Evolutionary conservation across 2,113 vertebrate species (phyloP), one percentile per base, ranked within the genome.

Genomic region (Struthidea cinerea): DNA sequence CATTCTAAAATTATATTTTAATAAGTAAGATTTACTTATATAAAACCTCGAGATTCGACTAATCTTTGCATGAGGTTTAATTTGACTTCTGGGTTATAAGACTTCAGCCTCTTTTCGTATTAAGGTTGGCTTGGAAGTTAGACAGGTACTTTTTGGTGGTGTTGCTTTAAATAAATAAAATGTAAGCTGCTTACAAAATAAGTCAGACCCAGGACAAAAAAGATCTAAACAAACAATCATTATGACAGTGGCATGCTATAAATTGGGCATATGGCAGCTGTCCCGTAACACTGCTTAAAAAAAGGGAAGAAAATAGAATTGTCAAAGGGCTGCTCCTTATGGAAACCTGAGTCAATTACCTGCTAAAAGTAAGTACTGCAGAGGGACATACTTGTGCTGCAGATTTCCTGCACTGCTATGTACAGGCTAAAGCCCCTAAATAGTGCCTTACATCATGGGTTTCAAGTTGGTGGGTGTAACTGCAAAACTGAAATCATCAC

Each of bases 401-500:
- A 77, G 64, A 84, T 71, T 94, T 75, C 32, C 47, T 63, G 53
- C 69, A 8, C 17, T 47, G 35, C 50, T 39, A 7, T 6, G 46
- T 57, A 53, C 63, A 69, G 78, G 60, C 49, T 33, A 50, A 84
- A 67, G 27, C 24, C 49, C 60, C 59, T 70, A 74, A 92, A 96
- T 44, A 94, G 64, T n/a, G 44, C 46, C 32, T 95, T 81, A 77
- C 22, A 1, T 85, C 82, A 93, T 35, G 33, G 28, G 32, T 28
- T 89, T 70, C 64, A 33, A 27, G 50, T 49, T 47, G 71, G 93
- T 95, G 80, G 86, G 76, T 71, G 86, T 63, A 89, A 52, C 86
- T 64, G 90, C 68, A 90, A 89, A 84, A 76, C 37, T 59, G 57
- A 97, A 95, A 71, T 79, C 17, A 93, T 89, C 46, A 49, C 44